A percentile compares a stretch with the other conserved stretches of the same genome.
These are phyloP conservation scores for Capitella teleta DNA, from an alignment of 1,140 invertebrate genomes.

Conservation along the genomic window DNA sequence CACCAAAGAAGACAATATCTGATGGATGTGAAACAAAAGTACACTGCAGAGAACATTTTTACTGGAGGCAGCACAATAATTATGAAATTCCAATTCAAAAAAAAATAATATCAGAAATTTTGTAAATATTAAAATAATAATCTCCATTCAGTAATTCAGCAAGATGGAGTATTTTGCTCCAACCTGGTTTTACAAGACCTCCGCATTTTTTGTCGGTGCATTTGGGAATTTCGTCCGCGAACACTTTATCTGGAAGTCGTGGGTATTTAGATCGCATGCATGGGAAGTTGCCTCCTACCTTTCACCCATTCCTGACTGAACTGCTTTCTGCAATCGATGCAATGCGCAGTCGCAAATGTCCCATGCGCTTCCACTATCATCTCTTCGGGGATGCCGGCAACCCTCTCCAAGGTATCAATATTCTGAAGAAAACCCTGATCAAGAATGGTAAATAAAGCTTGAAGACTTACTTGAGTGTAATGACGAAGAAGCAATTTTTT, in stretches of 20 bases:
- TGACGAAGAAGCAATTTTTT: slow-evolving; percentile 31
- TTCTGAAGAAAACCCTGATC: slow-evolving; percentile 45
- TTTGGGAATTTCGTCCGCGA: slow-evolving; percentile 58
- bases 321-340: slow-evolving; percentile 60
- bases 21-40: too few relatives aligned
- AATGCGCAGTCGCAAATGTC: slow-evolving; percentile 79
- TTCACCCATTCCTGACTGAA: slow-evolving; percentile 74
- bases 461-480: slow-evolving; percentile 34
- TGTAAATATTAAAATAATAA: too few relatives aligned
- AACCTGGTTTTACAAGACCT: slow-evolving; percentile 68
- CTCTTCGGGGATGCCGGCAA: slow-evolving; percentile 71
- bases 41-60: too few relatives aligned
- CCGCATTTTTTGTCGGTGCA: slow-evolving; percentile 54
- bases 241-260: slow-evolving; percentile 57
- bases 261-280: neutral
- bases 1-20: too few relatives aligned
- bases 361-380: slow-evolving; percentile 89
- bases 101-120: too few relatives aligned
- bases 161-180: neutral
- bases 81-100: too few relatives aligned
- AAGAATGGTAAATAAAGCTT: neutral
- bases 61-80: too few relatives aligned
- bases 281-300: slow-evolving; percentile 42
- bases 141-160: too few relatives aligned
- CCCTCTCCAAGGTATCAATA: slow-evolving; percentile 81